phyloP scores from a whole-genome alignment of 2,113 vertebrate species.

The Otus sunia region DNA sequence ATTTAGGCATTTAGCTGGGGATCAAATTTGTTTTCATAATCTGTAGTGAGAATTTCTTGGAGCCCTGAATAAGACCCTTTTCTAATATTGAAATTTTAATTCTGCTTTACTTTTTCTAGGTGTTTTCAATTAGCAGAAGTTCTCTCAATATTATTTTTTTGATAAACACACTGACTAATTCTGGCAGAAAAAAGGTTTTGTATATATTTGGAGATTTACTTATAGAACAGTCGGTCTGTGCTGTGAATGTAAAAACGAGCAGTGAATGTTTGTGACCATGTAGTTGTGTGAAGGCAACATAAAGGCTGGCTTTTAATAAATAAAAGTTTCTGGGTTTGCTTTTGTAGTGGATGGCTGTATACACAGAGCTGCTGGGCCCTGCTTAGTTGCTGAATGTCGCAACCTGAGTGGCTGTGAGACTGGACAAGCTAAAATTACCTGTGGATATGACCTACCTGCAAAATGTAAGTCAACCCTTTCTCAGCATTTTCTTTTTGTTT shows the following conservation, averaged over 20 bases:
- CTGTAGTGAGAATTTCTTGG: background rate
- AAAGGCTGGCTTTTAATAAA: background rate
- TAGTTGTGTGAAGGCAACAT: background rate
- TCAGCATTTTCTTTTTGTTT: background rate
- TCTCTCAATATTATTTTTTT: background rate
- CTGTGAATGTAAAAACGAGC: background rate
- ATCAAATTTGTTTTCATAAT: background rate
- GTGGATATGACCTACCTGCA: conserved; percentile 94
- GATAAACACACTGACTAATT: background rate
- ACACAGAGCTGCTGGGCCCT: conserved; percentile 93
- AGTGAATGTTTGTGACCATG: rapidly evolving
- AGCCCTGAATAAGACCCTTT: background rate
- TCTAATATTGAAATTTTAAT: background rate
- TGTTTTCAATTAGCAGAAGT: background rate
- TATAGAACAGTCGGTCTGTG: background rate
- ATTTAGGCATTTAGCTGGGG: background rate
- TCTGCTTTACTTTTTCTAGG: background rate
- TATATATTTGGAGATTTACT: background rate
- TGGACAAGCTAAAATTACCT: conserved; percentile 94
- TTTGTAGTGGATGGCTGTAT: conserved; percentile 95
- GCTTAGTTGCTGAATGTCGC: conserved; percentile 90
- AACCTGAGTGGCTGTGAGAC: conserved; percentile 93
- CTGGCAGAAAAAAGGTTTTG: background rate
- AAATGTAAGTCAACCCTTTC: conserved; percentile 84
- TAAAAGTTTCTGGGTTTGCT: background rate